Base-by-base conservation (phyloP, 1,140 invertebrate species). In the Aphaenogaster rudis region DNA sequence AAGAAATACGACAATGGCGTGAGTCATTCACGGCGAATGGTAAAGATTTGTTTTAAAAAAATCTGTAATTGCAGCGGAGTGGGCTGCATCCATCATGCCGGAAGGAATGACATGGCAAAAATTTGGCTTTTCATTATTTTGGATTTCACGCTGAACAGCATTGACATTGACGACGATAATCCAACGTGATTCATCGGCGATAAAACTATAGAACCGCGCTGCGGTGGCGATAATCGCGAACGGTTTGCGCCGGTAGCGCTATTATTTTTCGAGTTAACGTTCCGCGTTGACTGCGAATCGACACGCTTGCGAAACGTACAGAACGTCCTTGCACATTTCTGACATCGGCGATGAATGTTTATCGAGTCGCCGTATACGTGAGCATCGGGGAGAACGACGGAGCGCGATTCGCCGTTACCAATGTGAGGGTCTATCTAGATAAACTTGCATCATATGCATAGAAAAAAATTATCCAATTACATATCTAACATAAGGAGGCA, bases 131-230 rank as follows among this genome's bases (percentile, higher is more conserved):
- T 48, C 28, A 33, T 72, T 52, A 72, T 72, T 72, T 72, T 33
- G 21, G 69, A 72, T 11, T 52, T 8, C 13, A 21, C 33, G 6
- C 2, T 33, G 39, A 4, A 7, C 45, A 2, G 11, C 45, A 36
- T 52, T 33, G 48, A 52, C 11, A 28, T 52, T 33, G 48, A 52
- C 11, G 13, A n/a, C 13, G 33, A 15, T 21, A 42, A 76, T 76
- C 33, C 69, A 13, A n/a, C 7, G 21, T 57, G 52, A 57, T 59
- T 57, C 50, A 76, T 57, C 52, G 72, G 9, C 33, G 72, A 76
- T 76, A 77, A 28, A 77, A 59, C 13, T 42, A 3, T n/a, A 15
- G n/a, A 57, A n/a, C 28, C 13, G 50, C 1, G 39, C 6, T 9
- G n/a, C 50, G 9, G 17, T 45, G 28, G 28, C 28, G 28, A 28